Base-by-base conservation (phyloP, 1,140 invertebrate genomes). In the Achatina immaculata region DNA sequence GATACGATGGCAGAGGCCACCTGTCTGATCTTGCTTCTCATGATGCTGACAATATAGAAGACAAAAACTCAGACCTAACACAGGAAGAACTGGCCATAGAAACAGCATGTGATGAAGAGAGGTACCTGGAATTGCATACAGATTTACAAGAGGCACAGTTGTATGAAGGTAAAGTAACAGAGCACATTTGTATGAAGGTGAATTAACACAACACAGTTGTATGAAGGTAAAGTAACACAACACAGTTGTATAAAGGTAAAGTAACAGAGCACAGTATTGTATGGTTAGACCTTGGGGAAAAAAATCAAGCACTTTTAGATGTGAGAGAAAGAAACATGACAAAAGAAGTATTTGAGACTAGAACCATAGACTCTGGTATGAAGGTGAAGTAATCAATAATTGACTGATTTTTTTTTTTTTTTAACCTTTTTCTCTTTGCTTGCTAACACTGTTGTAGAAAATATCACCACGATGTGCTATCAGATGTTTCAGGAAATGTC, bases 1-100 rank as follows among this genome's bases (percentile, higher is more conserved):
- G 98, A 93, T 99, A 99, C 93, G 98, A 99, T 93, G 96, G 96
- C 80, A 93, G 98, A 69, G 90, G 90, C 81, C 89, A 91, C 78
- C 82, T 91, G 48, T 89, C 84, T 86, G 90, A 91, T 83, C 85
- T 91, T 16, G 79, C 83, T 19, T 81, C 83, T 42, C 87, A 89
- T 83, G 90, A 91, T 85, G 87, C 89, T 31, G 88, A 88, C 80
- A 84, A 81, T 78, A 51, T 86, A 38, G 85, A 85, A 34, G 85
- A 89, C 93, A 80, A 86, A 65, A 81, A 85, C 4, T 93, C 96
- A 78, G 94, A 95, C 86, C 92, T 97, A 24, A 95, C 94, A 69
- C 94, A 86, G n/a, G 88, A 88, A 65, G 90, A 91, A 73, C 74
- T 76, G 74, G 83, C 85, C 0, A 83, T 91, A 34, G 90, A 91